Conservation (phyloP, 2,797 vertebrate genomes). For the Picus viridis region DNA sequence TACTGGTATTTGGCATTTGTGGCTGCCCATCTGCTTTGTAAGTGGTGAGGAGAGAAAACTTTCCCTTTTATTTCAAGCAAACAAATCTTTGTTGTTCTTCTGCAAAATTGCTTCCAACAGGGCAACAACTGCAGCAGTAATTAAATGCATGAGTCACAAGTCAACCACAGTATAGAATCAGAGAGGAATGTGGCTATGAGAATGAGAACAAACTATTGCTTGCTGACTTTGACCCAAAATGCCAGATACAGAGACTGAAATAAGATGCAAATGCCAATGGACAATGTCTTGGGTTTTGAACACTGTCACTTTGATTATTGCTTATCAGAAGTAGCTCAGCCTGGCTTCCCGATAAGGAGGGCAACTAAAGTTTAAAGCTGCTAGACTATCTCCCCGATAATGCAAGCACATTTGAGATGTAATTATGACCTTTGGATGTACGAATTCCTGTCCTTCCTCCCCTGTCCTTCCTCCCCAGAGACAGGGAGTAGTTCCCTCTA, state of each 20-base stretch:
- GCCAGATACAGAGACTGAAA: background rate
- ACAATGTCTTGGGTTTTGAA: background rate
- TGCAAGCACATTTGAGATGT: background rate
- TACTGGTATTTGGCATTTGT: background rate
- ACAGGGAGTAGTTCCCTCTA: conserved; percentile 56
- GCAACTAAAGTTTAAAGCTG: conserved; percentile 20
- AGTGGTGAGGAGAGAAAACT: background rate
- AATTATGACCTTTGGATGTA: conserved; percentile 31
- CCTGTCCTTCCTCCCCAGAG: background rate
- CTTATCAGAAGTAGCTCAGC: background rate
- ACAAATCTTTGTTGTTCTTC: conserved; percentile 8
- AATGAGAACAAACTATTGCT: conserved; percentile 15
- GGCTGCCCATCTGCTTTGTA: background rate
- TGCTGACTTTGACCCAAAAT: conserved; percentile 33
- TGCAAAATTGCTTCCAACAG: background rate
- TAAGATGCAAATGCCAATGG: background rate
- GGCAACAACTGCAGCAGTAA: background rate
- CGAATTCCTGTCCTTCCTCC: background rate
- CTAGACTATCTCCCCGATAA: conserved; percentile 17
- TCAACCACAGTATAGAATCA: background rate
- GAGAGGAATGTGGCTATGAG: background rate
- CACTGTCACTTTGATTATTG: background rate
- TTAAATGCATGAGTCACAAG: background rate
- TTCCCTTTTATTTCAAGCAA: background rate
- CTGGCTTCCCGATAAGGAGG: background rate